Conservation (phyloP, 30 jellyfish, hydroid and myxozoan species). For the Mastigias papua region DNA sequence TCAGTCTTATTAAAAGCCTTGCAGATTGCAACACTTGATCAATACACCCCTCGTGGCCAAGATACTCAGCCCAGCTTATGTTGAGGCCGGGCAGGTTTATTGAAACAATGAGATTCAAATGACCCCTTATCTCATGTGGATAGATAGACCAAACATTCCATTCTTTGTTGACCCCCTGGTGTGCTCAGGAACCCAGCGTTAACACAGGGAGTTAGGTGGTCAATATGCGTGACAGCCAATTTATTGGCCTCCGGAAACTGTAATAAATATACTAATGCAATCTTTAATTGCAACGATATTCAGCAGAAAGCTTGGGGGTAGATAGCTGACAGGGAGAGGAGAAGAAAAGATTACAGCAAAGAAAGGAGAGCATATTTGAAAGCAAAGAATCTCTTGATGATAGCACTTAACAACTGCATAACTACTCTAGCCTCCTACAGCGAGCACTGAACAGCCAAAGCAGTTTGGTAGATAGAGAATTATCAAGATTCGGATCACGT, state of each 20-base stretch:
- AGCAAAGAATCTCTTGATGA: conserved; percentile 15
- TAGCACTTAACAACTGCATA: conserved; percentile 65
- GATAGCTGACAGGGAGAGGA: conserved; percentile 26
- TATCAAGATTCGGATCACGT: conserved; percentile 50
- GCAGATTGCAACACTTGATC: conserved; percentile 45
- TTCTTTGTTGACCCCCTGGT: conserved; percentile 66
- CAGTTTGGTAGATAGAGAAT: conserved; percentile 17
- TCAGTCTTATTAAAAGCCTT: conserved; percentile 40
- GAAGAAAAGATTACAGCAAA: conserved; percentile 32
- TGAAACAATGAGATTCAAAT: conserved; percentile 52
- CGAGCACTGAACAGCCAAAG: conserved; percentile 45
- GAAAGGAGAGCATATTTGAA: conserved; percentile 17
- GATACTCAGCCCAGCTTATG: conserved; percentile 23
- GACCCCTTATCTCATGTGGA: conserved; percentile 83
- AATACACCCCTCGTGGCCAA: conserved; percentile 59
- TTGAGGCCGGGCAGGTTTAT: conserved; percentile 72
- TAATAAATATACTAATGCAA: conserved; percentile 68
- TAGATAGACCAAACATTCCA: conserved; percentile 81
- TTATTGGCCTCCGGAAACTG: conserved; percentile 78
- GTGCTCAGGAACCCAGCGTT: conserved; percentile 81
- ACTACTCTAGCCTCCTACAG: conserved; percentile 49
- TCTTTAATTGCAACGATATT: conserved; percentile 36
- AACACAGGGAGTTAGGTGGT: conserved; percentile 72
- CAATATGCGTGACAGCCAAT: conserved; percentile 83
- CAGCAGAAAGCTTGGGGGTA: conserved; percentile 44